These are phyloP conservation scores for Chironomus striatipennis DNA, from an alignment of 1,140 invertebrate genomes.

Conservation along the genomic window DNA sequence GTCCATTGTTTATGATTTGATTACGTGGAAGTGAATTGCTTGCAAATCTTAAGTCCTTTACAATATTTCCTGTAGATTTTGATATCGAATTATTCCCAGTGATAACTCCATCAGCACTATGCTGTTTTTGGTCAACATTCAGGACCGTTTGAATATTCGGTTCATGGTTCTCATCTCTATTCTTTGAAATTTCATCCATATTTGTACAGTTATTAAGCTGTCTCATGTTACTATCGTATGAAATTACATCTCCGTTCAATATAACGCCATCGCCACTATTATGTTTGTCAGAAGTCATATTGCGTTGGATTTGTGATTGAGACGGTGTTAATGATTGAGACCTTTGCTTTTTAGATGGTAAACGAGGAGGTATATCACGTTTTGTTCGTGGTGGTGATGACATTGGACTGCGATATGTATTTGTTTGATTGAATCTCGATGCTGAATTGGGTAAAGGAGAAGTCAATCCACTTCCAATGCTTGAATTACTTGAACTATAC, in stretches of 20 bases:
- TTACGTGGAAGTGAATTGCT: constrained; percentile 48
- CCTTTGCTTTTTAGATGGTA: constrained; percentile 59
- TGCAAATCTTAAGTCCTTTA: constrained; percentile 42
- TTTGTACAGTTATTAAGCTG: constrained; percentile 48
- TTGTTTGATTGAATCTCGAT: constrained; percentile 29
- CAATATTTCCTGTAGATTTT: constrained; percentile 32
- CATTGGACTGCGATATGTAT: constrained; percentile 36
- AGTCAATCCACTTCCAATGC: constrained; percentile 35
- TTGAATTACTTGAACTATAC: constrained; percentile 34
- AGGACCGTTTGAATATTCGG: constrained; percentile 31
- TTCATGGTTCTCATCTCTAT: constrained; percentile 9
- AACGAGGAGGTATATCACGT: constrained; percentile 48
- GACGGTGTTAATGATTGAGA: constrained; percentile 57
- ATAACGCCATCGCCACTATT: constrained; percentile 45
- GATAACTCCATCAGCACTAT: constrained; percentile 30
- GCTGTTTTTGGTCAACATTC: constrained; percentile 34
- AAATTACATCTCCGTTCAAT: constrained; percentile 30
- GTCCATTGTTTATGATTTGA: constrained; percentile 32
- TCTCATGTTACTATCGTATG: constrained; percentile 32
- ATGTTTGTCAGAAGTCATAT: constrained; percentile 35
- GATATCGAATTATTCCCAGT: constrained; percentile 37
- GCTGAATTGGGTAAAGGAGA: constrained; percentile 29
- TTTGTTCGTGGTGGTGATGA: constrained; percentile 46
- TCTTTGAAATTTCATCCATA: constrained; percentile 51
- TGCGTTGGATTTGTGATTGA: constrained; percentile 33